Conservation (phyloP, 2,797 vertebrate genomes). For the Rhinophrynus dorsalis region DNA sequence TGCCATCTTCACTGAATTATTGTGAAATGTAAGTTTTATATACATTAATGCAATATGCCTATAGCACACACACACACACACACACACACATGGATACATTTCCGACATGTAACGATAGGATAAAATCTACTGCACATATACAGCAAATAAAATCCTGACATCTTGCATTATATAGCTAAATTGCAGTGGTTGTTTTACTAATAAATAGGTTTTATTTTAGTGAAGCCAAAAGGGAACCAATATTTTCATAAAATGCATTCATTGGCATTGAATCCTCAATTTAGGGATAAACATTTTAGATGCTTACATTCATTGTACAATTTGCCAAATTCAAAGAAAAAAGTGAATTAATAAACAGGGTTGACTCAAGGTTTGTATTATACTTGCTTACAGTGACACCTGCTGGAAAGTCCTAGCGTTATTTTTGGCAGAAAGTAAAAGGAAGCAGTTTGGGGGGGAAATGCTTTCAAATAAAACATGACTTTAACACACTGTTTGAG, state of each 20-base stretch:
- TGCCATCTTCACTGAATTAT: too few species aligned
- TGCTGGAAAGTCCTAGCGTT: conserved; percentile 59
- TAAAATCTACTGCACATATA: too few species aligned
- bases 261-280: conserved; percentile 10
- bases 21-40: too few species aligned
- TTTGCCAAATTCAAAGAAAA: conserved; percentile 21
- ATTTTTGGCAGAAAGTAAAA: neutral
- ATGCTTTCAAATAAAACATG: conserved; percentile 1
- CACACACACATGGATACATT: too few species aligned
- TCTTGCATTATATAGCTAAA: neutral
- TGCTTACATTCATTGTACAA: conserved; percentile 30
- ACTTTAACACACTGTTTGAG: too few species aligned
- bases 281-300: conserved; percentile 30
- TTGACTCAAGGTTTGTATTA: too few species aligned
- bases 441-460: neutral
- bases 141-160: too few species aligned
- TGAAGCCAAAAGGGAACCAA: conserved; percentile 31
- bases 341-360: neutral
- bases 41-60: too few species aligned
- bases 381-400: conserved; percentile 77
- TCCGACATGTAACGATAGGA: too few species aligned
- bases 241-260: conserved; percentile 32
- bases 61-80: too few species aligned
- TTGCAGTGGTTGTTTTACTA: neutral
- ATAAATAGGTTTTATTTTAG: too few species aligned